phyloP scores from a whole-genome alignment of 2,888 invertebrate genomes.

The Meteorus colon region DNA sequence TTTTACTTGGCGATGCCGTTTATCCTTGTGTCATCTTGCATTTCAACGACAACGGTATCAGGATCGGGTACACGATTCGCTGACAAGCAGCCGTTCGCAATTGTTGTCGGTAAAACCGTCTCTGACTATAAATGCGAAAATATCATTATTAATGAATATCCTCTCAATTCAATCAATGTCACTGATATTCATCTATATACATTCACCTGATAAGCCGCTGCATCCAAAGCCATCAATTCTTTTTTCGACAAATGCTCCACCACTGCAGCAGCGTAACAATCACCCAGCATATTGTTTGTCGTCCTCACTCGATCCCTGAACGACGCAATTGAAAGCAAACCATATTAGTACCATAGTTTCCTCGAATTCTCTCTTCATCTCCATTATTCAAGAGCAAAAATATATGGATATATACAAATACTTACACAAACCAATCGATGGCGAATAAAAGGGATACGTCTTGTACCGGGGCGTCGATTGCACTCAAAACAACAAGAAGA shows the following conservation, averaged over 20 bases:
- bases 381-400: background rate
- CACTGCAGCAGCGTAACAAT: slow-evolving; percentile 90
- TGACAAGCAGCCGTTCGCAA: slow-evolving; percentile 70
- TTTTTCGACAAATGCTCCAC: slow-evolving; percentile 88
- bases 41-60: slow-evolving; percentile 70
- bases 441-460: slow-evolving; percentile 89
- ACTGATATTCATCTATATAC: slow-evolving; percentile 44
- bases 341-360: background rate
- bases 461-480: slow-evolving; percentile 87
- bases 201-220: slow-evolving; percentile 77
- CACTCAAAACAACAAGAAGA: slow-evolving; percentile 85
- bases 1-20: slow-evolving; percentile 72
- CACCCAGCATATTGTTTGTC: slow-evolving; percentile 91
- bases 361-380: background rate
- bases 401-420: slow-evolving; percentile 58
- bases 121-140: slow-evolving; percentile 63
- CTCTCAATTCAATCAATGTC: background rate
- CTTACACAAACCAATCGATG: slow-evolving; percentile 94
- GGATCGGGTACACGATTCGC: slow-evolving; percentile 71
- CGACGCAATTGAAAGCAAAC: slow-evolving; percentile 28
- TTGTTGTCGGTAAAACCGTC: slow-evolving; percentile 68
- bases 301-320: slow-evolving; percentile 88
- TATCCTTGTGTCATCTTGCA: slow-evolving; percentile 71
- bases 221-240: slow-evolving; percentile 85
- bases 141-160: slow-evolving; percentile 3